Base-by-base conservation (phyloP, 2,797 vertebrate species). In the Aplochiton taeniatus region DNA sequence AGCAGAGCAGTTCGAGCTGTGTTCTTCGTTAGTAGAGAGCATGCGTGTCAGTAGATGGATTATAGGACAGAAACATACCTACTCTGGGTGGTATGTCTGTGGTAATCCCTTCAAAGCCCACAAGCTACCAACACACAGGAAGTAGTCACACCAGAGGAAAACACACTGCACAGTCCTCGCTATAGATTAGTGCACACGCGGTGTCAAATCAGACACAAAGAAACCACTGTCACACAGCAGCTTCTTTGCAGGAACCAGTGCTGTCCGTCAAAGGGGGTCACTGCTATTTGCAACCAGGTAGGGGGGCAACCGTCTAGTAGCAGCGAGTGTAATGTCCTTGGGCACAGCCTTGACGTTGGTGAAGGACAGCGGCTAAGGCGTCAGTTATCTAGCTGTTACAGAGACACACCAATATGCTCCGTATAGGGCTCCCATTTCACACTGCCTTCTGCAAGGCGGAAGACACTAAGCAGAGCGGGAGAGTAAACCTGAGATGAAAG, bases 231-330 rank as follows among this genome's bases (percentile, higher is more conserved):
- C 31, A 44, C 61, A 75, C 61, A 51, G 69, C 73, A 19, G 62
- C 67, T 84, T 88, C 79, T 85, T 86, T 83, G 81, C 63, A 64
- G 78, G 81, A 88, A 82, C 66, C 76, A 69, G 64, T 71, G 70
- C 64, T 83, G 73, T 80, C 61, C 70, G 61, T 65, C 63, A 61
- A 12, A 31, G 31, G 31, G 31, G 31, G 3, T 31, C 31, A 31
- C 31, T 31, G 31, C 31, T 31, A 31, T 31, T 31, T 31, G 31
- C 6, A 31, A 31, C 31, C 31, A 31, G 31, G 31, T 31, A 31
- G 31, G 31, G 31, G 31, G 31, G 31, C 3, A 6, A 6, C 31
- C 2, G 31, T 31, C 31, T 31, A 6, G 6, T 6, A 31, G 31
- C 31, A 31, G 3, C 3, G 31, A 69, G 69, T 16, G 56, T 67